Conservation (phyloP, 2,797 vertebrate genomes). For the Rhinophrynus dorsalis region DNA sequence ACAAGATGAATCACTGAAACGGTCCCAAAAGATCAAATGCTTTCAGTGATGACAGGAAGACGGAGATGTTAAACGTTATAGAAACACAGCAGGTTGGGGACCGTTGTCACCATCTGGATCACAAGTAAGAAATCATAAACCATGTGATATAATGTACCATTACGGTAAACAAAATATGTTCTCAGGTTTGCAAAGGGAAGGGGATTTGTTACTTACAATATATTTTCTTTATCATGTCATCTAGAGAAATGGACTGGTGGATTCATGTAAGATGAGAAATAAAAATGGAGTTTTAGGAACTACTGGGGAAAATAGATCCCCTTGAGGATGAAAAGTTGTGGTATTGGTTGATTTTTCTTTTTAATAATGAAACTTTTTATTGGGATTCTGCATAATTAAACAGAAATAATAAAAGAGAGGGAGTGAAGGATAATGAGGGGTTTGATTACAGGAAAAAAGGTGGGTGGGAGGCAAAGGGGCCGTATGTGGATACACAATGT, state of each 20-base stretch:
- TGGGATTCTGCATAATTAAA: too few species aligned
- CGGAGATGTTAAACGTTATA: slow-evolving; percentile 20
- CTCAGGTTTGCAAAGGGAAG: neutral
- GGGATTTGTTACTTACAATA: neutral
- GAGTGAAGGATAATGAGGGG: too few species aligned
- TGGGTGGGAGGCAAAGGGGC: too few species aligned
- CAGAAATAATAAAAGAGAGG: too few species aligned
- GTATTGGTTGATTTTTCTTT: too few species aligned
- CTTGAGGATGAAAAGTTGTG: too few species aligned
- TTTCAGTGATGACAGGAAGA: slow-evolving; percentile 41
- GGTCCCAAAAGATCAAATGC: slow-evolving; percentile 14
- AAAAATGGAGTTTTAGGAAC: neutral
- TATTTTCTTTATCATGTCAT: neutral
- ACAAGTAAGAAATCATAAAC: neutral
- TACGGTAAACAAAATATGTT: slow-evolving; percentile 47
- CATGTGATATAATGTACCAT: slow-evolving; percentile 29
- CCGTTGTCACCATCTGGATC: slow-evolving; percentile 31
- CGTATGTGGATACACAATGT: too few species aligned
- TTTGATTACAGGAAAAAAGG: too few species aligned
- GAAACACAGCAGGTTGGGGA: slow-evolving; percentile 35
- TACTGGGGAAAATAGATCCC: too few species aligned
- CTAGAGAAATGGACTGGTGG: neutral
- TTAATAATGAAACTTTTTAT: too few species aligned
- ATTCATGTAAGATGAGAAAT: neutral
- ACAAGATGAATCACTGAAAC: slow-evolving; percentile 12